Conservation (phyloP, 2,797 vertebrate species). For the Enteromius anoplus region DNA sequence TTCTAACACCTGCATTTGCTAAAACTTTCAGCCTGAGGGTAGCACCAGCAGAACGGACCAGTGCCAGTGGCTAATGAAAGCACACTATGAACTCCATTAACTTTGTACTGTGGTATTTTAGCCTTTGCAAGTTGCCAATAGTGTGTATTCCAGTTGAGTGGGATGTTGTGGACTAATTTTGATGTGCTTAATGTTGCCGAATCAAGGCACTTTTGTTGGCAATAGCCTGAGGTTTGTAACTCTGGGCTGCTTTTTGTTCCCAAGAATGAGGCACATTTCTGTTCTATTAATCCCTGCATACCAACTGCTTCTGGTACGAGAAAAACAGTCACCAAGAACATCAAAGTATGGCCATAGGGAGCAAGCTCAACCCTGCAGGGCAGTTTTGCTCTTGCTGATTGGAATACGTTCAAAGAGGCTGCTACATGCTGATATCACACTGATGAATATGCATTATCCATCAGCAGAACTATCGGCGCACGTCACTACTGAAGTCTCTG, state of each 20-base stretch:
- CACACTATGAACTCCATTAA: slow-evolving; percentile 6
- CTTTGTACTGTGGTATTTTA: slow-evolving; percentile 1
- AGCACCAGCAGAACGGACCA: neutral
- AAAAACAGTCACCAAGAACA: slow-evolving; percentile 21
- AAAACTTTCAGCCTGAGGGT: slow-evolving; percentile 39
- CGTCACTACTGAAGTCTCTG: neutral
- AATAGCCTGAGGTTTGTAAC: neutral
- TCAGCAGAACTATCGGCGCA: slow-evolving; percentile 2
- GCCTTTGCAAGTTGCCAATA: neutral
- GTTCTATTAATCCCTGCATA: slow-evolving; percentile 22
- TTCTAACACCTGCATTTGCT: slow-evolving; percentile 44
- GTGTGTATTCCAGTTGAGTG: neutral
- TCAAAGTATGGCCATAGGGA: slow-evolving; percentile 39
- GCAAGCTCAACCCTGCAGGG: slow-evolving; percentile 12
- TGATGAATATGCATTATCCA: slow-evolving; percentile 25
- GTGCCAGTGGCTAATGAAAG: slow-evolving; percentile 19
- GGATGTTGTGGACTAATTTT: slow-evolving; percentile 1
- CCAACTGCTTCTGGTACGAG: neutral
- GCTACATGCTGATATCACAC: slow-evolving; percentile 7
- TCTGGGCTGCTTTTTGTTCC: neutral
- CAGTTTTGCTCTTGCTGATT: slow-evolving; percentile 12
- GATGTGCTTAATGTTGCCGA: neutral
- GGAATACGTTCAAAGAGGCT: slow-evolving; percentile 33
- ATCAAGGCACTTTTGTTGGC: neutral
- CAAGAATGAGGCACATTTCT: slow-evolving; percentile 2